Evolutionary conservation across 1,140 invertebrate species (phyloP).

Genomic region (Solenopsis invicta): DNA sequence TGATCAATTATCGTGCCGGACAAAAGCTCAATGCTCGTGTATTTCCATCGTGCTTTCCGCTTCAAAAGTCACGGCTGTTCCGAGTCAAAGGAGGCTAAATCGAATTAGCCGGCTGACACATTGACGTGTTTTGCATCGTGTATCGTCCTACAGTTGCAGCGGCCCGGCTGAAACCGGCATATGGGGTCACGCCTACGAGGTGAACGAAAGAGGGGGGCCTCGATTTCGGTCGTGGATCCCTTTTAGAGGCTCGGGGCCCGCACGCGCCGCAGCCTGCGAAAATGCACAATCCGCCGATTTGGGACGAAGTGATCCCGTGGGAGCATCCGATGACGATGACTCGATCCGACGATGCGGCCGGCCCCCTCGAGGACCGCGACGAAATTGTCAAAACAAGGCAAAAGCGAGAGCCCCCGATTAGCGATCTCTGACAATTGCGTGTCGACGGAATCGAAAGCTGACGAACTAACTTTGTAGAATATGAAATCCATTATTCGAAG

Average conservation of each 20-base stretch:
- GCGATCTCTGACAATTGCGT: constrained; percentile 31
- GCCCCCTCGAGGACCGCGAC: constrained; percentile 47
- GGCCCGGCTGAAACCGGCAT: constrained; percentile 74
- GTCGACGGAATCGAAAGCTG: neutral
- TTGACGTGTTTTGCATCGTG: constrained; percentile 55
- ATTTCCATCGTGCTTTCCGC: constrained; percentile 12
- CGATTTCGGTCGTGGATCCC: constrained; percentile 31
- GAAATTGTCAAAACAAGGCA: constrained; percentile 64
- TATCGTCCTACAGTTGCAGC: constrained; percentile 50
- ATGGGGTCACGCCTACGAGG: constrained; percentile 84
- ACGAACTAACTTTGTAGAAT: neutral
- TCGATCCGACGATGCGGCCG: constrained; percentile 19
- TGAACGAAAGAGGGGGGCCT: constrained; percentile 47
- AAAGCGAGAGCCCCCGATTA: constrained; percentile 29
- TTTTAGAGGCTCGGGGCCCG: constrained; percentile 47
- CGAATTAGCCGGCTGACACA: constrained; percentile 65
- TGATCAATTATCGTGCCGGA: constrained; percentile 29
- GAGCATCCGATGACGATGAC: constrained; percentile 49
- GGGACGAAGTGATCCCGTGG: constrained; percentile 52
- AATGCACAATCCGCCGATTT: constrained; percentile 64
- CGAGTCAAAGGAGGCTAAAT: constrained; percentile 53
- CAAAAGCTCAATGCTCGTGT: neutral
- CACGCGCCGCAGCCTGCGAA: constrained; percentile 66
- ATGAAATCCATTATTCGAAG: neutral
- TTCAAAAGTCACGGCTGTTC: constrained; percentile 38